Evolutionary conservation across 1,140 invertebrate genomes (phyloP).

Genomic region (Anadara kagoshimensis): DNA sequence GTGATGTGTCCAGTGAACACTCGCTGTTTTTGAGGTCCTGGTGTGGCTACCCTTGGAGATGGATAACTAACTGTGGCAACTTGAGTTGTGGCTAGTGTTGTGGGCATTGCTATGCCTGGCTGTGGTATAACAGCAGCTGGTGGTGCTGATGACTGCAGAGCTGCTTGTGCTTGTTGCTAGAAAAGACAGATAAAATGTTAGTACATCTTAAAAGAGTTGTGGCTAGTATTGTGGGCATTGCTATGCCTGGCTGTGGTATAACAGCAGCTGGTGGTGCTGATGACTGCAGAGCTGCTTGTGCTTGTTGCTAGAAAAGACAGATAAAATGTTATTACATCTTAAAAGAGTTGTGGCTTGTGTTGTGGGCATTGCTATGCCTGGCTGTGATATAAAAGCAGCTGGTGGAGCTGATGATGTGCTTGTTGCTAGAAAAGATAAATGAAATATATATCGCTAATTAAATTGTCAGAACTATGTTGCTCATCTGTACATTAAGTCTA

Average conservation of each 20-base stretch:
- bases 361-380: no score
- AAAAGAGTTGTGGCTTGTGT: no score
- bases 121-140: slow-evolving; percentile 55
- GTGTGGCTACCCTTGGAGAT: slow-evolving; percentile 51
- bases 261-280: not conserved
- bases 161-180: slow-evolving; percentile 22
- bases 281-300: not conserved
- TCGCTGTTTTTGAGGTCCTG: slow-evolving; percentile 81
- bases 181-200: not conserved
- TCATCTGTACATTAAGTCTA: no score
- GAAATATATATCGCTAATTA: no score
- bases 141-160: slow-evolving; percentile 17
- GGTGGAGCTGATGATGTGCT: no score
- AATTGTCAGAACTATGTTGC: no score
- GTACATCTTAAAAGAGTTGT: slow-evolving; percentile 26
- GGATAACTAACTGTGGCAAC: slow-evolving; percentile 72
- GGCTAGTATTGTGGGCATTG: not conserved
- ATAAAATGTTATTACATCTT: no score
- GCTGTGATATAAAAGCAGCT: no score
- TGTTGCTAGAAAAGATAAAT: no score
- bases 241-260: not conserved
- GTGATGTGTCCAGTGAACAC: slow-evolving; percentile 96
- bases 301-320: no score
- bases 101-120: slow-evolving; percentile 72
- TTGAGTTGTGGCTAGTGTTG: slow-evolving; percentile 67